phyloP scores from a whole-genome alignment of 2,797 vertebrate species.

The Pseudomugil gertrudae region DNA sequence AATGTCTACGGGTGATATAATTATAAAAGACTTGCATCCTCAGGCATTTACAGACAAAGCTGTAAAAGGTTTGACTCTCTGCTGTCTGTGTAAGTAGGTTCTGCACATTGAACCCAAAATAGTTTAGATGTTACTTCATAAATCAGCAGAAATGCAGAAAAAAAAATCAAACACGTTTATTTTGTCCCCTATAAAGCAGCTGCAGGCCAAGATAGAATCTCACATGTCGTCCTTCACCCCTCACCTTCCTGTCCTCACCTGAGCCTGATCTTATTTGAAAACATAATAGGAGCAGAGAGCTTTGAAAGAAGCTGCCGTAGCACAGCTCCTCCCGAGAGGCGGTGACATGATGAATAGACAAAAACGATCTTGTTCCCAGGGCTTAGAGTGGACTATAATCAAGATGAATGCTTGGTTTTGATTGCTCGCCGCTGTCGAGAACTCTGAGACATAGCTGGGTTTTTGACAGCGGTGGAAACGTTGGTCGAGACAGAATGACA shows the following conservation, averaged over 20 bases:
- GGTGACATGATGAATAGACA: slow-evolving; percentile 67
- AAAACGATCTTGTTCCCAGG: slow-evolving; percentile 54
- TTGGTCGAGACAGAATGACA: slow-evolving; percentile 35
- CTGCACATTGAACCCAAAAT: slow-evolving; percentile 3
- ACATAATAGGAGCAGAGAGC: slow-evolving; percentile 2
- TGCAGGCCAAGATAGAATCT: background rate
- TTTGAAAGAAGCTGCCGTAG: slow-evolving; percentile 17
- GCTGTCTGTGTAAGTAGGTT: background rate
- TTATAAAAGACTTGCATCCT: slow-evolving; percentile 11
- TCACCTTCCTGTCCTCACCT: slow-evolving; percentile 1
- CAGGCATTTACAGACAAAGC: slow-evolving; percentile 4
- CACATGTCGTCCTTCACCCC: slow-evolving; percentile 4
- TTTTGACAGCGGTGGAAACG: slow-evolving; percentile 41
- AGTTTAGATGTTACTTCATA: background rate
- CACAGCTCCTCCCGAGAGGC: slow-evolving; percentile 48
- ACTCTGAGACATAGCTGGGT: slow-evolving; percentile 38
- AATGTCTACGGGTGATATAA: slow-evolving; percentile 17
- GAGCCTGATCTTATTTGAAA: background rate
- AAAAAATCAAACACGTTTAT: background rate
- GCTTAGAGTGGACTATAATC: slow-evolving; percentile 74
- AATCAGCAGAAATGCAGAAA: slow-evolving; percentile 11
- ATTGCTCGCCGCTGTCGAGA: slow-evolving; percentile 59
- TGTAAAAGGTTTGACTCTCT: slow-evolving; percentile 22
- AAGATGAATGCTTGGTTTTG: slow-evolving; percentile 76
- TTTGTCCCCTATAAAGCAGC: slow-evolving; percentile 1